Evolutionary conservation across 2,888 invertebrate species (phyloP).

Genomic region (Onchidella celtica): DNA sequence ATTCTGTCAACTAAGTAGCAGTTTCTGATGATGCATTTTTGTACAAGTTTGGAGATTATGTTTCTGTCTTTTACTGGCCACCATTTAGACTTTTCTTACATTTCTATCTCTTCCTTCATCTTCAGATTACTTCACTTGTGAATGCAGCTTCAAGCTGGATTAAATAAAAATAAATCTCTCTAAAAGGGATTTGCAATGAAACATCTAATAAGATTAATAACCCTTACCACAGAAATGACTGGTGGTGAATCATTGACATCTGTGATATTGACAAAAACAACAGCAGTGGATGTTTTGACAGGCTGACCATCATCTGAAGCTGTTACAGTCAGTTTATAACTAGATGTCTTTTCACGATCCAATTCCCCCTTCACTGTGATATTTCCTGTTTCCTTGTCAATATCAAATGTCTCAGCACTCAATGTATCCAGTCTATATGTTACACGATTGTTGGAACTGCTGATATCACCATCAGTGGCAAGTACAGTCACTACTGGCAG

Average conservation of each 20-base stretch:
- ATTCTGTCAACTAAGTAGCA: too few species aligned
- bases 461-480: not conserved
- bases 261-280: not conserved
- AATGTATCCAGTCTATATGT: not conserved
- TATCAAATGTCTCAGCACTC: not conserved
- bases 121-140: too few species aligned
- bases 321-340: not conserved
- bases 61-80: too few species aligned
- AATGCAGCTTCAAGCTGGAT: too few species aligned
- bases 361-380: not conserved
- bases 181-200: too few species aligned
- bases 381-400: not conserved
- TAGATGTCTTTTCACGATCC: not conserved
- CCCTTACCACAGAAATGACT: too few species aligned
- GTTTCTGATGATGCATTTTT: too few species aligned
- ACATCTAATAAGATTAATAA: too few species aligned
- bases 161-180: too few species aligned
- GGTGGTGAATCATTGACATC: slow-evolving; percentile 83
- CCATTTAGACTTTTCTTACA: too few species aligned
- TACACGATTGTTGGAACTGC: not conserved
- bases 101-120: too few species aligned
- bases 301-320: not conserved
- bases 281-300: not conserved
- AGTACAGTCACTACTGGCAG: not conserved
- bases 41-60: too few species aligned